phyloP scores from a whole-genome alignment of 2,888 invertebrate genomes.

The Sinhomidia bicolor region DNA sequence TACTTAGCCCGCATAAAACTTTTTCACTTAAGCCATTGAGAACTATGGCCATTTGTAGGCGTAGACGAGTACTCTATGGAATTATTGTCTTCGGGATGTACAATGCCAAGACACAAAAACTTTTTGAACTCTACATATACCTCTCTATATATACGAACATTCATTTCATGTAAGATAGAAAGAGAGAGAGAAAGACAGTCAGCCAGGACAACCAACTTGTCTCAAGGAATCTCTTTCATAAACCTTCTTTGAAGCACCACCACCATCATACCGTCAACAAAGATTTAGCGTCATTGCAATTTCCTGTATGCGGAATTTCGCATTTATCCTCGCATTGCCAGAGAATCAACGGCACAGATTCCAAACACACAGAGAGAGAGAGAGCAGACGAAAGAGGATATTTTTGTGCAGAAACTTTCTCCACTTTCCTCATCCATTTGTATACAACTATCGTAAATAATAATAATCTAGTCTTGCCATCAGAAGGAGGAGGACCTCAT shows the following conservation, averaged over 20 bases:
- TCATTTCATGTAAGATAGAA: not conserved
- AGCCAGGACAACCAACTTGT: not conserved
- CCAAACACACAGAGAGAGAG: too few species aligned
- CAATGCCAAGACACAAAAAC: not conserved
- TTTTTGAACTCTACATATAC: too few species aligned
- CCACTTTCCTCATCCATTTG: constrained; percentile 42
- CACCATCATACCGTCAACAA: constrained; percentile 53
- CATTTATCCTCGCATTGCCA: not conserved
- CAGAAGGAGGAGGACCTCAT: not conserved
- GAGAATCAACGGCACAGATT: constrained; percentile 22
- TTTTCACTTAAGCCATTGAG: constrained; percentile 1
- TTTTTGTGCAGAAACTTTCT: constrained; percentile 49
- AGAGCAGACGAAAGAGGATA: constrained; percentile 1
- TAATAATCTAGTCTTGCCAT: constrained; percentile 61
- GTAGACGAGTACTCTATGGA: not conserved
- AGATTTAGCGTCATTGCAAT: constrained; percentile 53
- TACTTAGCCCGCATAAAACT: not conserved
- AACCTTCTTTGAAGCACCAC: constrained; percentile 21
- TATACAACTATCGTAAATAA: constrained; percentile 63
- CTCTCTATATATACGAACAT: too few species aligned
- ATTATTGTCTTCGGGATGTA: not conserved
- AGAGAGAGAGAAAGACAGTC: not conserved
- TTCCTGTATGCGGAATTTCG: constrained; percentile 15
- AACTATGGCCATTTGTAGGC: not conserved
- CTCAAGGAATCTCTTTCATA: constrained; percentile 30